Percentiles rank a stretch among this genome's conserved stretches.
Evolutionary conservation across 2,113 vertebrate genomes (phyloP).

Genomic region (Cacatua alba): DNA sequence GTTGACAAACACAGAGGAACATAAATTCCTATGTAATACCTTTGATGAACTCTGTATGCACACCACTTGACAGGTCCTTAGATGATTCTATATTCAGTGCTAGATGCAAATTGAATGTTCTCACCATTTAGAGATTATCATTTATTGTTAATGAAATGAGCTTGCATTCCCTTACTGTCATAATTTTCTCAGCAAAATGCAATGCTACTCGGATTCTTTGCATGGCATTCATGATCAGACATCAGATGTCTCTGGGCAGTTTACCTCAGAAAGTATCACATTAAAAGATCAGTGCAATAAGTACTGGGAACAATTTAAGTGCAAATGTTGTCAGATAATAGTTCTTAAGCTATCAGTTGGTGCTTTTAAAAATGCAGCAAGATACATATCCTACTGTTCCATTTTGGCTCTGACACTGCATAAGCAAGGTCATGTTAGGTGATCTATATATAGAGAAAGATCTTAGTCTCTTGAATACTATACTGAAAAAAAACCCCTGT

Average conservation of each 20-base stretch:
- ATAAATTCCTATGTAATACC: background rate
- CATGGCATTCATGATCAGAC: background rate
- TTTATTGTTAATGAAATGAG: background rate
- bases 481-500: background rate
- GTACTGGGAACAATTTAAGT: background rate
- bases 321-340: background rate
- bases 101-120: conserved; percentile 12
- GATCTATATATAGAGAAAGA: conserved; percentile 60
- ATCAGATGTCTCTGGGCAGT: background rate
- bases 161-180: background rate
- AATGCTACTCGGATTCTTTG: background rate
- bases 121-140: background rate
- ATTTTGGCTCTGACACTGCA: conserved; percentile 44
- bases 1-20: background rate
- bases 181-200: background rate
- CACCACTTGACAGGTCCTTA: background rate
- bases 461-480: conserved; percentile 55
- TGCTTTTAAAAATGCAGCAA: conserved; percentile 19
- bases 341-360: background rate
- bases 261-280: background rate
- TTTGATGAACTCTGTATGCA: background rate
- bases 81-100: background rate
- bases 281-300: background rate
- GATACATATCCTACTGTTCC: conserved; percentile 16
- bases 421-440: conserved; percentile 63